Evolutionary conservation across 2,888 invertebrate species (phyloP).

Genomic region (Venustoraphidia nigricollis): DNA sequence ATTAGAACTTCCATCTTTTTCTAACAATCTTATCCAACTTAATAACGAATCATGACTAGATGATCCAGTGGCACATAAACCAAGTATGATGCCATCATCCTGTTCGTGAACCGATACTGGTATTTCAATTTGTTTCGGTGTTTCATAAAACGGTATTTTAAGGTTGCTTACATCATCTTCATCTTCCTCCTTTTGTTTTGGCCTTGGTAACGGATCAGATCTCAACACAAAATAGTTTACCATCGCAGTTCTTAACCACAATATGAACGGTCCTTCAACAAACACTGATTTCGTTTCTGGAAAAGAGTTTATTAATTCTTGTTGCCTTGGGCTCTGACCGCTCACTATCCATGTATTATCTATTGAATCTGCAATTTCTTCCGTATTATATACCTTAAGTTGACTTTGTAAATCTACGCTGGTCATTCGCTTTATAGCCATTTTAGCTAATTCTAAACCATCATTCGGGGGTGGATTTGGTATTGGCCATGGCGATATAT

Average conservation of each 20-base stretch:
- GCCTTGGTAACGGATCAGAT: constrained; percentile 44
- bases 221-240: constrained; percentile 74
- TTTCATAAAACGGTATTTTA: constrained; percentile 35
- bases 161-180: constrained; percentile 60
- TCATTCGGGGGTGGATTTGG: constrained; percentile 67
- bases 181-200: constrained; percentile 33
- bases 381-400: constrained; percentile 48
- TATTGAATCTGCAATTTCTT: constrained; percentile 53
- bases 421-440: constrained; percentile 72
- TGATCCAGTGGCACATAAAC: constrained; percentile 81
- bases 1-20: constrained; percentile 56
- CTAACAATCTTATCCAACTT: constrained; percentile 78
- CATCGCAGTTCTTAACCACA: constrained; percentile 59
- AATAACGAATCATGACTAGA: constrained; percentile 80
- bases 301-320: constrained; percentile 49
- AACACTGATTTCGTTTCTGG: constrained; percentile 44
- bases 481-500: constrained; percentile 73
- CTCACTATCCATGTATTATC: constrained; percentile 90
- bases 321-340: constrained; percentile 66
- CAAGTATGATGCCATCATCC: constrained; percentile 77
- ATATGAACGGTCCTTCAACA: constrained; percentile 71
- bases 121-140: constrained; percentile 25
- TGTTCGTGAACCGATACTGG: constrained; percentile 75
- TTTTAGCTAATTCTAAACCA: constrained; percentile 56
- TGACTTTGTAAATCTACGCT: constrained; percentile 62